Evolutionary conservation across 2,888 invertebrate species (phyloP), one percentile per base, ranked within the genome.

Genomic region (Alsophila aescularia): DNA sequence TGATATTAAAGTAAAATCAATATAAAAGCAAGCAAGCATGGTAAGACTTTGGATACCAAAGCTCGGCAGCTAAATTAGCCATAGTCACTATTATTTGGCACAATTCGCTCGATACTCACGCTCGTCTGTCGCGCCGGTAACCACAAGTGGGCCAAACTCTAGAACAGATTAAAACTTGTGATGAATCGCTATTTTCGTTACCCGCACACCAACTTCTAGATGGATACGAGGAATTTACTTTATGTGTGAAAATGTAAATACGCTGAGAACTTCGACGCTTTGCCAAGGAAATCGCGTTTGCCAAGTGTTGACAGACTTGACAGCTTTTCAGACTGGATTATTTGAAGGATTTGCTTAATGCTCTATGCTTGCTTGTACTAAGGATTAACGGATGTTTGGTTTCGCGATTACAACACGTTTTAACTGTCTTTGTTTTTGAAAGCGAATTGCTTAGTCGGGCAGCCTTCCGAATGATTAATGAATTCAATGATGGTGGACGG

Each of bases 241-340:
- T 83, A 85, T 85, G 83, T 88, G 86, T 84, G 84, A 86, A 89
- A 88, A 90, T 89, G 90, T 88, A 88, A 89, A 90, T 89, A 90
- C 79, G 79, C 72, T 69, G 72, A 69, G 77, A 86, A 87, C 80
- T 88, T 87, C 79, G 69, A 73, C 70, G 78, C 80, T 78, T 53
- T 77, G 75, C 77, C 66, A 77, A 85, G 85, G 80, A 86, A 89
- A 87, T 87, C 85, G 77, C 82, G 81, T 82, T 77, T 75, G 73
- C 75, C 69, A 79, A 82, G 82, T 87, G 89, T 89, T 87, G 87
- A 85, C 87, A 80, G 81, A 83, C 85, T 80, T 81, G 83, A 79
- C 83, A 83, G 83, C 83, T 86, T 86, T 81, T 77, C 79, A 73
- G 79, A 85, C 79, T 85, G 81, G 88, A 87, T 88, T 89, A 89